phyloP scores from a whole-genome alignment of 2,797 vertebrate species.

The Ctenosaura bakeri region DNA sequence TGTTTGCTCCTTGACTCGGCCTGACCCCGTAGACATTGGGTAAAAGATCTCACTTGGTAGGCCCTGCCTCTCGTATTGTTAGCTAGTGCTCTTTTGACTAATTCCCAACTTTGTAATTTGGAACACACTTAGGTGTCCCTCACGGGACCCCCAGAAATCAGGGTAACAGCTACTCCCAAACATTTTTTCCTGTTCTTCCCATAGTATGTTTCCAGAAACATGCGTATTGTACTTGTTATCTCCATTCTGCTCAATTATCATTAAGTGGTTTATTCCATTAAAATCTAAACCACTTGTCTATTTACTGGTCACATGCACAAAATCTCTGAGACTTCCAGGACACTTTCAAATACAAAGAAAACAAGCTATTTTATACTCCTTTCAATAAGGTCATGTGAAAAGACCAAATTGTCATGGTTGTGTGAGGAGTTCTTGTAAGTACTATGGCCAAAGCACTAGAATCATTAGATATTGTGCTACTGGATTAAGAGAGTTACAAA shows the following conservation, averaged over 20 bases:
- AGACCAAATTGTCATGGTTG: constrained; percentile 18
- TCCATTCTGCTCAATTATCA: too few species aligned
- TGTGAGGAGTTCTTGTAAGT: constrained; percentile 32
- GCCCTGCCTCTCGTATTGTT: too few species aligned
- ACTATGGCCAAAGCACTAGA: not conserved
- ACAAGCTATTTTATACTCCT: not conserved
- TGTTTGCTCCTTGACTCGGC: too few species aligned
- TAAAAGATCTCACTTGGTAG: too few species aligned
- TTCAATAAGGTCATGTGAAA: not conserved
- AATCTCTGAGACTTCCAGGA: not conserved
- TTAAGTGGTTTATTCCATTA: not conserved
- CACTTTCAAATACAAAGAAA: constrained; percentile 7
- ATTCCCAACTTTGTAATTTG: too few species aligned
- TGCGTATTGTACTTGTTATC: not conserved
- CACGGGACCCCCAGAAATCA: too few species aligned
- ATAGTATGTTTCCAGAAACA: not conserved
- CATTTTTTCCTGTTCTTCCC: not conserved
- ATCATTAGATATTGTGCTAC: not conserved
- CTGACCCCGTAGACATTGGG: too few species aligned
- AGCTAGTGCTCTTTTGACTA: too few species aligned
- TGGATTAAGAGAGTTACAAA: constrained; percentile 23
- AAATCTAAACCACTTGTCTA: constrained; percentile 8
- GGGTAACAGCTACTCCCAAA: not conserved
- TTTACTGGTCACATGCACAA: constrained; percentile 1
- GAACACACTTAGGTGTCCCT: too few species aligned